A percentile compares a stretch with the other conserved stretches of the same genome.
These are phyloP conservation scores for Caerostris extrusa DNA, from an alignment of 1,140 invertebrate genomes.

Conservation along the genomic window DNA sequence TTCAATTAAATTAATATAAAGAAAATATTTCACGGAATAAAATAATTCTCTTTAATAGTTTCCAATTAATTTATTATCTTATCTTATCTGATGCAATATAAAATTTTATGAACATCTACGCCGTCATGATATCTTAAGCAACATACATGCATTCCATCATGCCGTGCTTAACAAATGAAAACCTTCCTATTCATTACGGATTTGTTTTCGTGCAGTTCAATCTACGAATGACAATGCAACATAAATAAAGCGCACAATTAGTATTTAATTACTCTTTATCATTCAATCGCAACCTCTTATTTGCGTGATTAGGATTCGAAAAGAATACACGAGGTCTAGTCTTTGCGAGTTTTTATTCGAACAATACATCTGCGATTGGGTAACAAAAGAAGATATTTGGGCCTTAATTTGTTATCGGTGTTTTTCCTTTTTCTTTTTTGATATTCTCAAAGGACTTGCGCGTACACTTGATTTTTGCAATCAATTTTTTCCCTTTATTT, in stretches of 20 bases:
- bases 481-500: background rate
- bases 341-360: constrained; percentile 46
- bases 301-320: constrained; percentile 63
- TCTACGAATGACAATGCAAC: constrained; percentile 50
- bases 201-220: constrained; percentile 26
- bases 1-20: background rate
- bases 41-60: constrained; percentile 13
- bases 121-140: background rate
- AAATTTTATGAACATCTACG: background rate
- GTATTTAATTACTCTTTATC: constrained; percentile 72
- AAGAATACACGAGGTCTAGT: constrained; percentile 21
- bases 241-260: constrained; percentile 69
- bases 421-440: background rate
- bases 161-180: background rate
- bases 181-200: constrained; percentile 15
- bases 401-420: constrained; percentile 9
- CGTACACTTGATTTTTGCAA: constrained; percentile 6
- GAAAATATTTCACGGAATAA: background rate
- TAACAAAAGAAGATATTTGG: constrained; percentile 32
- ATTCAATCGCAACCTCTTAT: constrained; percentile 49
- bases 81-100: background rate
- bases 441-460: constrained; percentile 43
- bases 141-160: background rate
- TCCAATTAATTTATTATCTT: constrained; percentile 25
- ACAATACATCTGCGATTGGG: constrained; percentile 39